Percentiles rank a stretch among this genome's conserved stretches.
Evolutionary conservation across 1,140 invertebrate genomes (phyloP).

Genomic region (Dryas iulia): DNA sequence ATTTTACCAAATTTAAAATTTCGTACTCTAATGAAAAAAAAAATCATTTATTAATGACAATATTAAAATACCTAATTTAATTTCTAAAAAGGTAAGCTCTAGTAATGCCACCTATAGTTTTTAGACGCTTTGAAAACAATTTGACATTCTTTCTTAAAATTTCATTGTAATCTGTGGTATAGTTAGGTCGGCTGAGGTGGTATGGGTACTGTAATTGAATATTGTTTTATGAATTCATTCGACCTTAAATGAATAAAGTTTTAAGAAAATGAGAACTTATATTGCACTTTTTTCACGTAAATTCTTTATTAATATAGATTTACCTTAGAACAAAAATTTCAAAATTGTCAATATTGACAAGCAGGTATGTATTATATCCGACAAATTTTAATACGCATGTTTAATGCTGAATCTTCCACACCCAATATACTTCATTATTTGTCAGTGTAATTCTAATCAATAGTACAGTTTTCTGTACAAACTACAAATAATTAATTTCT

Average conservation of each 20-base stretch:
- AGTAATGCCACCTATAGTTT: neutral
- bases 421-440: constrained; percentile 36
- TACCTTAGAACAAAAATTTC: constrained; percentile 32
- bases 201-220: constrained; percentile 26
- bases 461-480: constrained; percentile 35
- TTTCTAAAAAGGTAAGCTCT: too few species aligned
- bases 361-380: constrained; percentile 62
- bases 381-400: constrained; percentile 28
- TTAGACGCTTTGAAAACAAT: neutral
- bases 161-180: constrained; percentile 26
- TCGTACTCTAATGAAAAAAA: too few species aligned
- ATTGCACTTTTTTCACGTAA: constrained; percentile 28
- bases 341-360: constrained; percentile 69
- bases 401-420: constrained; percentile 22
- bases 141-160: neutral
- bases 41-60: too few species aligned
- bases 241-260: constrained; percentile 12
- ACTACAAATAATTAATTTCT: constrained; percentile 20
- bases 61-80: too few species aligned
- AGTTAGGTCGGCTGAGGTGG: constrained; percentile 36
- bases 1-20: too few species aligned
- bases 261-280: constrained; percentile 37
- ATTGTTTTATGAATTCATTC: constrained; percentile 22
- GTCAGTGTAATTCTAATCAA: constrained; percentile 52
- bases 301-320: constrained; percentile 27